Evolutionary conservation across 2,797 vertebrate species (phyloP).

Genomic region (Phaenicophaeus curvirostris): DNA sequence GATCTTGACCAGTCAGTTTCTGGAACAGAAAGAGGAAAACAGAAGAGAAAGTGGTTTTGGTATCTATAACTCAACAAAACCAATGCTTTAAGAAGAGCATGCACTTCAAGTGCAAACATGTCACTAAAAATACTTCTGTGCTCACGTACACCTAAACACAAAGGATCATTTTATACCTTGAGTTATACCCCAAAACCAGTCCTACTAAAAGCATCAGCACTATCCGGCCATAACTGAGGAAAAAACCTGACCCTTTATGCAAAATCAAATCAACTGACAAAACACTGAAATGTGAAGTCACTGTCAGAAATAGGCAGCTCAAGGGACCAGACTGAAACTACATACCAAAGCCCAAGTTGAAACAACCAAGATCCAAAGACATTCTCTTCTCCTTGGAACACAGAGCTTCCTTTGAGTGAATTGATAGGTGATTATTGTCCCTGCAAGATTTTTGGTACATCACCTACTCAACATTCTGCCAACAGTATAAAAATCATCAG

Average conservation of each 20-base stretch:
- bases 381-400: neutral
- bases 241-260: neutral
- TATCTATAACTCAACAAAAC: neutral
- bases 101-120: neutral
- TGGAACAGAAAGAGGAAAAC: slow-evolving; percentile 35
- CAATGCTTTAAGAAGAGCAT: neutral
- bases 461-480: neutral
- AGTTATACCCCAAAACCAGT: neutral
- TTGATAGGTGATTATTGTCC: neutral
- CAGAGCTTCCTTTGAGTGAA: neutral
- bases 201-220: neutral
- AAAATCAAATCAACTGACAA: neutral
- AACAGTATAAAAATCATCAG: neutral
- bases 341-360: neutral
- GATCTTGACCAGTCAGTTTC: neutral
- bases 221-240: neutral
- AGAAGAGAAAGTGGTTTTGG: slow-evolving; percentile 7
- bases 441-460: neutral
- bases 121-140: neutral
- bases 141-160: neutral
- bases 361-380: neutral
- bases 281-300: neutral
- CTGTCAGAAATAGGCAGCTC: neutral
- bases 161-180: neutral
- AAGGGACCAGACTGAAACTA: neutral